Conservation (phyloP, 1,140 invertebrate genomes). For the Zaprionus nigranus region DNA sequence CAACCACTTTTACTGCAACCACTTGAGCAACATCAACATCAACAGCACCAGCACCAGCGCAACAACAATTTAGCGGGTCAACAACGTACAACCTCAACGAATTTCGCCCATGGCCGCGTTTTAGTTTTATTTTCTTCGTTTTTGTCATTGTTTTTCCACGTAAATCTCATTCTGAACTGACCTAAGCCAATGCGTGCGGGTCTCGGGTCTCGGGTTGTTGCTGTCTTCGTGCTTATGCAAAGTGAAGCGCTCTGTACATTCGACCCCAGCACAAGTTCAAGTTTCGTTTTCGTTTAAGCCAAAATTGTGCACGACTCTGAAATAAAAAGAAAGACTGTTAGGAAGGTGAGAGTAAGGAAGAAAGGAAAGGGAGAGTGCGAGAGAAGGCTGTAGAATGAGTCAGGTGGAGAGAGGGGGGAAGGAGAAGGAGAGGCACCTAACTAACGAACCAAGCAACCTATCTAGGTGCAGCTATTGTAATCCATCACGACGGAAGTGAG, state of each 20-base stretch:
- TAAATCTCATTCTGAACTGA: slow-evolving; percentile 69
- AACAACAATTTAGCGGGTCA: slow-evolving; percentile 41
- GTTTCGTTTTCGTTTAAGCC: slow-evolving; percentile 52
- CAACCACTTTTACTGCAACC: slow-evolving; percentile 67
- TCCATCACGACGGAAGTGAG: slow-evolving; percentile 17
- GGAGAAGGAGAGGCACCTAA: not conserved
- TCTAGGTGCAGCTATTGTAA: slow-evolving; percentile 2
- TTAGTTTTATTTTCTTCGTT: slow-evolving; percentile 18
- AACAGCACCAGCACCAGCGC: slow-evolving; percentile 8
- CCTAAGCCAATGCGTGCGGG: slow-evolving; percentile 64
- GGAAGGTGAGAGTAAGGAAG: not conserved
- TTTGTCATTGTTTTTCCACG: slow-evolving; percentile 14
- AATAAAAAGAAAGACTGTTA: not conserved
- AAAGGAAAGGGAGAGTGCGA: not conserved
- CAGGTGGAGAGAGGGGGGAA: not conserved
- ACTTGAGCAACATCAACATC: slow-evolving; percentile 17
- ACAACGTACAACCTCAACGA: slow-evolving; percentile 21
- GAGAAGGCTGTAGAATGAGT: too few relatives aligned
- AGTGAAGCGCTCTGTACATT: slow-evolving; percentile 63
- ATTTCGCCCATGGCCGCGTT: slow-evolving; percentile 32
- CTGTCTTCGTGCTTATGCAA: slow-evolving; percentile 35
- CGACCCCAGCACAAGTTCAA: slow-evolving; percentile 57
- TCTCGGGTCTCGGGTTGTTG: not conserved
- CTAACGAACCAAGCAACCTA: not conserved
- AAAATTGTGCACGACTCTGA: not conserved